Evolutionary conservation across 2,888 invertebrate species (phyloP).

Genomic region (Macrophya alboannulata): DNA sequence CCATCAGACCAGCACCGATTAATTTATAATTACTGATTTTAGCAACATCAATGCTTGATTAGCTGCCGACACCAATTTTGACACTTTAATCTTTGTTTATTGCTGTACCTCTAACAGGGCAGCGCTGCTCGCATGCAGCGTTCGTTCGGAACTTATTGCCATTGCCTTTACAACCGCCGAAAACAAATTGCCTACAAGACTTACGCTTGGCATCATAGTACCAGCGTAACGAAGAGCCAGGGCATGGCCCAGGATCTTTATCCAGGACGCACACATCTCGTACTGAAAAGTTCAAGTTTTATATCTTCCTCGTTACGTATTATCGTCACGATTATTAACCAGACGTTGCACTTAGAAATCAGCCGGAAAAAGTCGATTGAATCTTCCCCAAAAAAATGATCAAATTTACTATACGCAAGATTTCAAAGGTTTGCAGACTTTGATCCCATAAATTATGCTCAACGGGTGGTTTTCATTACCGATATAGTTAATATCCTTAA

Average conservation of each 20-base stretch:
- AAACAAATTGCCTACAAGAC: conserved; percentile 81
- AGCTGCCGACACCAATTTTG: conserved; percentile 56
- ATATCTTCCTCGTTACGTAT: not conserved
- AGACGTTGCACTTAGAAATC: not conserved
- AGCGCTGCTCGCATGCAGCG: conserved; percentile 76
- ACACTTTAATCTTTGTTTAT: conserved; percentile 51
- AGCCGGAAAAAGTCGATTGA: not conserved
- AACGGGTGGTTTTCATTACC: conserved; percentile 14
- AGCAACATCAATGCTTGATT: conserved; percentile 48
- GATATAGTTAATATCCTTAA: conserved; percentile 39
- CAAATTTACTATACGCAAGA: not conserved
- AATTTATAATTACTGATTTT: conserved; percentile 22
- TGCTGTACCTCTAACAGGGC: conserved; percentile 74
- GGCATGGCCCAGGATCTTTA: conserved; percentile 79
- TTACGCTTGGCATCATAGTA: conserved; percentile 79
- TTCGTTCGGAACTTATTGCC: conserved; percentile 79
- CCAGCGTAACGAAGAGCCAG: conserved; percentile 80
- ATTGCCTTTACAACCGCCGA: conserved; percentile 81
- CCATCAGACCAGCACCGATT: conserved; percentile 50
- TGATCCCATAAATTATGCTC: not conserved
- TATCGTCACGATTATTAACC: not conserved
- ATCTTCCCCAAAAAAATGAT: not conserved
- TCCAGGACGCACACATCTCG: conserved; percentile 76
- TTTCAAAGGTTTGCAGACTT: not conserved
- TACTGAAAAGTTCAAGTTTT: conserved; percentile 66